Evolutionary conservation across 92 coral and sea anemone genomes (phyloP).

Genomic region (Parazoanthus darwini): DNA sequence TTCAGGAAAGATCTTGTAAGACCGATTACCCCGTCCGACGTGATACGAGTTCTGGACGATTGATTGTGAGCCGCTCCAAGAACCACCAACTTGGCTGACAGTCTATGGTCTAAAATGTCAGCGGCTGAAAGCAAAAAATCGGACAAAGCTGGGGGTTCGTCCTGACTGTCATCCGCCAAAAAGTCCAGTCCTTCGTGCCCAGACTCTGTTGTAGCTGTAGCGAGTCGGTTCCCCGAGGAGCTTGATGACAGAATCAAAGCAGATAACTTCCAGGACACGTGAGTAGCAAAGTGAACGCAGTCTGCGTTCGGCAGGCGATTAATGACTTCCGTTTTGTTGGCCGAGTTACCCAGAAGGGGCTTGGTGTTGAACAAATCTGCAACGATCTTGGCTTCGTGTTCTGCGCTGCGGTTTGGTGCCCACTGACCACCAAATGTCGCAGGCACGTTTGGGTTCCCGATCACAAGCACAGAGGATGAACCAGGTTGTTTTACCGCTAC

Average conservation of each 20-base stretch:
- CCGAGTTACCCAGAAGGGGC: slow-evolving; percentile 83
- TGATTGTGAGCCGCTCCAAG: slow-evolving; percentile 94
- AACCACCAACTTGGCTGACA: slow-evolving; percentile 88
- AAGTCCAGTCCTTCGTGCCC: slow-evolving; percentile 73
- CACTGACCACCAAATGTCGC: slow-evolving; percentile 85
- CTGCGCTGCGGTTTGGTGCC: slow-evolving; percentile 91
- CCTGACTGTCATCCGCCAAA: slow-evolving; percentile 72
- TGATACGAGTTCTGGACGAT: slow-evolving; percentile 79
- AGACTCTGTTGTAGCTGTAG: slow-evolving; percentile 54
- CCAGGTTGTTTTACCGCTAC: slow-evolving; percentile 50
- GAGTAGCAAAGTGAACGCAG: slow-evolving; percentile 97
- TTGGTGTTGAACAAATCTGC: slow-evolving; percentile 88
- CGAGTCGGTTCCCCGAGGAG: slow-evolving; percentile 60
- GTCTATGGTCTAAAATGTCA: slow-evolving; percentile 77
- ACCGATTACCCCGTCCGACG: slow-evolving; percentile 95
- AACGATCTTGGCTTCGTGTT: slow-evolving; percentile 96
- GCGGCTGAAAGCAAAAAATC: slow-evolving; percentile 97
- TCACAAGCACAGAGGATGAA: slow-evolving; percentile 73
- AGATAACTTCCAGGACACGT: slow-evolving; percentile 97
- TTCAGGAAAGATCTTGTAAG: slow-evolving; percentile 90
- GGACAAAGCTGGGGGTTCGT: slow-evolving; percentile 81
- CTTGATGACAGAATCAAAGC: slow-evolving; percentile 88
- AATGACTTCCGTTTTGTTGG: slow-evolving; percentile 79
- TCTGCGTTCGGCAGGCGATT: slow-evolving; percentile 74
- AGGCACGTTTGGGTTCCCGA: slow-evolving; percentile 96